Base-by-base conservation (phyloP, 2,888 invertebrate species). In the Diaphora mendica region DNA sequence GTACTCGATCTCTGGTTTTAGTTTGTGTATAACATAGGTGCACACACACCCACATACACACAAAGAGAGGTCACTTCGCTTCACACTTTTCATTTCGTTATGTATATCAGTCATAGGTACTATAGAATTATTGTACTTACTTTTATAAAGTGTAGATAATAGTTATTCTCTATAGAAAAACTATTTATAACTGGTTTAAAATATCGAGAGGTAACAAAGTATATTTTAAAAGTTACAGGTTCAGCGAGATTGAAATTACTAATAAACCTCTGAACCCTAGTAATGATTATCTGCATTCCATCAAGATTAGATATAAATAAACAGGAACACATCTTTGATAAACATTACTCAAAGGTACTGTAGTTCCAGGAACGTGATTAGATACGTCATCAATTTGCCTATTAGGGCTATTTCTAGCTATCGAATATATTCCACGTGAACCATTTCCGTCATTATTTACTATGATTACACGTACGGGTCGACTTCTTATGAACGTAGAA, bases 391-490 rank as follows among this genome's bases (percentile, higher is more conserved):
- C 67, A 71, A 75, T 69, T 66, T 70, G 11, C 30, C 68, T 17
- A 62, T 74, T 44, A 73, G 8, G 13, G 67, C 75, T 82, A 79
- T 83, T 81, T 78, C 77, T 26, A 59, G 70, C 59, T 17, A 73
- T 35, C 70, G 67, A 75, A 44, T 42, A 67, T 8, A 67, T 71
- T 76, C 72, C 65, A 72, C 78, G 79, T 79, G 75, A 78, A 73
- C 71, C 71, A 73, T 78, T 79, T 75, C 69, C 66, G 72, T 65
- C 59, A 76, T 75, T 77, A 83, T 76, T 79, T 75, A 68, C 73
- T 73, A 55, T 13, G 64, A 74, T 64, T 73, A 73, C 55, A 80
- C 48, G 79, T 81, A 75, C 77, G 76, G 82, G 76, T 59, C 30
- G 30, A 64, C 13, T 59, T 72, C 42, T 35, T 15, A 68, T 42